These are phyloP conservation scores for Drosophila glabriapex DNA, from an alignment of 2,888 invertebrate genomes.

Conservation along the genomic window DNA sequence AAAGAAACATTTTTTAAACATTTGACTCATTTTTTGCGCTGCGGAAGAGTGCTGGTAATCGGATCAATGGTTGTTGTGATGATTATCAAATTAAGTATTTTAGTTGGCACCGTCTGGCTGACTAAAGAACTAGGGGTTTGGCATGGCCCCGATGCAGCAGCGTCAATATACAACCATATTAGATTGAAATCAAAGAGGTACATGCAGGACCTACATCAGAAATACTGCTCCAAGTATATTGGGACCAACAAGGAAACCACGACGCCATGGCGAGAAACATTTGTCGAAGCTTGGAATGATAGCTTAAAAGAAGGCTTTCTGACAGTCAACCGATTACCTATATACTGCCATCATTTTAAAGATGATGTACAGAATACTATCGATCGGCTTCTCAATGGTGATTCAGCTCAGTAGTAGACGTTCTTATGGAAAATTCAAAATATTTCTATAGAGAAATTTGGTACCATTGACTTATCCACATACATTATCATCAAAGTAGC, in stretches of 20 bases:
- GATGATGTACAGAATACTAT: conserved; percentile 42
- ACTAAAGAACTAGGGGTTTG: conserved; percentile 51
- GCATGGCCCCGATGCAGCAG: conserved; percentile 39
- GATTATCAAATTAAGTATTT: conserved; percentile 40
- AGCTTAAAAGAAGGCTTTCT: conserved; percentile 29
- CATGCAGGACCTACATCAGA: conserved; percentile 15
- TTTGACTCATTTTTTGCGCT: neutral
- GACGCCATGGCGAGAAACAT: conserved; percentile 48
- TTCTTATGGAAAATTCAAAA: conserved; percentile 3
- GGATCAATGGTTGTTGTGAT: conserved; percentile 27
- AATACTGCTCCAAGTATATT: conserved; percentile 15
- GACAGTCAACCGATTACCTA: conserved; percentile 21
- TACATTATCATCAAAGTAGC: conserved; percentile 15
- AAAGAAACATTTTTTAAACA: neutral
- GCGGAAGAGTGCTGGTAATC: conserved; percentile 4
- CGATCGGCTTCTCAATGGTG: conserved; percentile 8
- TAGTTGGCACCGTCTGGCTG: conserved; percentile 50
- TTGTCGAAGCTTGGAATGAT: conserved; percentile 48
- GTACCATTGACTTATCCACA: neutral
- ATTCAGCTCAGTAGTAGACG: conserved; percentile 32
- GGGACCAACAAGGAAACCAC: neutral
- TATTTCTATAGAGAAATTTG: neutral
- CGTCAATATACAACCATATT: conserved; percentile 34
- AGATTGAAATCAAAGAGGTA: conserved; percentile 37
- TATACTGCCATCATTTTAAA: conserved; percentile 43